Percentiles rank a stretch among this genome's conserved stretches.
Conservation (phyloP, 2,113 vertebrate species). For the Dipodomys stephensi region DNA sequence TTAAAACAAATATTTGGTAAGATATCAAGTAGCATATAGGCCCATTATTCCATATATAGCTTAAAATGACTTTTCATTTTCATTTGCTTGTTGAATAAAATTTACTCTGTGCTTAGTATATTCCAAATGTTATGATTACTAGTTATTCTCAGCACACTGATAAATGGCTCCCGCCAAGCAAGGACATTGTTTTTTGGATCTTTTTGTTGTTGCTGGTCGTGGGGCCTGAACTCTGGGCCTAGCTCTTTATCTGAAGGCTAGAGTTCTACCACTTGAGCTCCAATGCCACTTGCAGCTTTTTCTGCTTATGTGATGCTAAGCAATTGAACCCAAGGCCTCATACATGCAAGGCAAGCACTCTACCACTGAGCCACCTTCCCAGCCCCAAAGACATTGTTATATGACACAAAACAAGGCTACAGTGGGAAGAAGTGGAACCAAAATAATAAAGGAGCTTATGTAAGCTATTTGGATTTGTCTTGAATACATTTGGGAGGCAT, state of each 20-base stretch:
- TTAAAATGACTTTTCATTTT: constrained; percentile 31
- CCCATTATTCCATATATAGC: not conserved
- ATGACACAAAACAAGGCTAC: not conserved
- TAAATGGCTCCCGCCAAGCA: not conserved
- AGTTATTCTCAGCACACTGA: not conserved
- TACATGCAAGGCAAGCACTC: too few species aligned
- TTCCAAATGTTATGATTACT: not conserved
- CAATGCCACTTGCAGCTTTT: too few species aligned
- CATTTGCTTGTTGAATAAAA: constrained; percentile 8
- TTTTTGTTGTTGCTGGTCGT: too few species aligned
- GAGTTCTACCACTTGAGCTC: too few species aligned
- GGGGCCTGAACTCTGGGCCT: too few species aligned
- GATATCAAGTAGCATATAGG: not conserved
- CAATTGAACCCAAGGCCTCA: too few species aligned
- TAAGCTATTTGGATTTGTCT: not conserved
- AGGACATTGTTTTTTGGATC: not conserved
- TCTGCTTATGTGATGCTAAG: too few species aligned
- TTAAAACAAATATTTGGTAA: constrained; percentile 41
- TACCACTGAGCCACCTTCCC: too few species aligned
- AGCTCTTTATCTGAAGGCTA: too few species aligned
- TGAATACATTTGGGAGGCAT: not conserved
- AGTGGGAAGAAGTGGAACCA: not conserved
- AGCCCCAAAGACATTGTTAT: too few species aligned
- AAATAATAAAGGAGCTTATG: not conserved
- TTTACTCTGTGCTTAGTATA: constrained; percentile 4